Evolutionary conservation across 1,140 invertebrate genomes (phyloP), one percentile per base, ranked within the genome.

Genomic region (Drosophila willistoni): DNA sequence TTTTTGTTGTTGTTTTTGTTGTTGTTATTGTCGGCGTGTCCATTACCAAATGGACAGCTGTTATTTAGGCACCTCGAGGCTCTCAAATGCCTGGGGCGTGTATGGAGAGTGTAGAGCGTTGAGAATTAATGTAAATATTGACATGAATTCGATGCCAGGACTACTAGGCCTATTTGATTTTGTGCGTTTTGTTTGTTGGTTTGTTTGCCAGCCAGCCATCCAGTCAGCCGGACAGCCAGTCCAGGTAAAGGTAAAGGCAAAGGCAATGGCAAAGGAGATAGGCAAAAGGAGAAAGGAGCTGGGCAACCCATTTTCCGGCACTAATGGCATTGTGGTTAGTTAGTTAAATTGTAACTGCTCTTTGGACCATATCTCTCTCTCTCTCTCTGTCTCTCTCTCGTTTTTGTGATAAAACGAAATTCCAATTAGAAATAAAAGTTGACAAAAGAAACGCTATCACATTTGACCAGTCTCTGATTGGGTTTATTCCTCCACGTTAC

Each of bases 71-170:
- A 25, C 36, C 12, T 60, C 19, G 19, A 22, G 56, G 36, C 36
- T 39, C 36, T 39, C 19, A 61, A 29, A 61, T 14, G 36, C 41
- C 41, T 22, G 73, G 54, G 60, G 41, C 73, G 44, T 63, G 55
- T 29, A 6, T 29, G 29, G 29, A 29, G 41, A 71, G 44, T 63
- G 44, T 64, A 60, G 44, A 70, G 64, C 64, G 57, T 57, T 57
- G 62, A 64, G 83, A 87, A 86, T 77, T 86, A 87, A 87, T 86
- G 83, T 71, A 86, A 86, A 86, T 86, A 86, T 86, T 86, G 83
- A 86, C 83, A 77, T 59, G 68, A 79, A 65, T 86, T 77, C 83
- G 68, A 86, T 79, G 76, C 76, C 76, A 69, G 60, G 42, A 55
- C 42, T 25, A 39, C 12, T 12, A 47, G 25, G 41, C 29, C 55